Conservation (phyloP, 2,113 vertebrate species). For the Lasiurus cinereus region DNA sequence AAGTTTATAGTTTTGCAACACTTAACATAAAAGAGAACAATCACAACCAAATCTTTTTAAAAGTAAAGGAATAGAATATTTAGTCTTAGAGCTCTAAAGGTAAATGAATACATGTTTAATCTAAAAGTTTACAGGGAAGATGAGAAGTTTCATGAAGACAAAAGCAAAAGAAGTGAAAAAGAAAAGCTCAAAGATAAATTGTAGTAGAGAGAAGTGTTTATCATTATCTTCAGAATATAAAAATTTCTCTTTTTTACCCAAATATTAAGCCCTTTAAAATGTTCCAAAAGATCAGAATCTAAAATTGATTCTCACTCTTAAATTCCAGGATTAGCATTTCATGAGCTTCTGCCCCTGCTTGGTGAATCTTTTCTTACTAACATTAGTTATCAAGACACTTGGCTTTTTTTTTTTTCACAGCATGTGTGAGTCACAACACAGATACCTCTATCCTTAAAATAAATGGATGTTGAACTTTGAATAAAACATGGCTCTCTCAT, state of each 20-base stretch:
- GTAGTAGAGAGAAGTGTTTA: neutral
- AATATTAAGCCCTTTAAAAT: constrained; percentile 74
- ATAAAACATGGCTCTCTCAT: constrained; percentile 76
- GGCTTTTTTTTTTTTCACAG: constrained; percentile 76
- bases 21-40: neutral
- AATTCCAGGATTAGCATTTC: constrained; percentile 78
- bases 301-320: constrained; percentile 71
- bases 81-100: neutral
- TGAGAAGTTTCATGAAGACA: neutral
- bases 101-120: constrained; percentile 2
- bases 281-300: constrained; percentile 68
- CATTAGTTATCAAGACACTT: constrained; percentile 71
- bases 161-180: constrained; percentile 13
- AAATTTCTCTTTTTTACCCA: constrained; percentile 43
- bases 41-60: neutral
- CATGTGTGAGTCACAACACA: constrained; percentile 78
- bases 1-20: neutral
- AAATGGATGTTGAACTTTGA: constrained; percentile 77
- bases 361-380: constrained; percentile 50
- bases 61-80: constrained; percentile 1
- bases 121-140: constrained; percentile 33
- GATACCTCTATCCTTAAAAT: constrained; percentile 73
- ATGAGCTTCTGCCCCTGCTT: constrained; percentile 78
- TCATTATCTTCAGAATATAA: constrained; percentile 46
- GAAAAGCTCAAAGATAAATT: constrained; percentile 5